phyloP scores from a whole-genome alignment of 1,140 invertebrate genomes.

The Microplitis mediator region DNA sequence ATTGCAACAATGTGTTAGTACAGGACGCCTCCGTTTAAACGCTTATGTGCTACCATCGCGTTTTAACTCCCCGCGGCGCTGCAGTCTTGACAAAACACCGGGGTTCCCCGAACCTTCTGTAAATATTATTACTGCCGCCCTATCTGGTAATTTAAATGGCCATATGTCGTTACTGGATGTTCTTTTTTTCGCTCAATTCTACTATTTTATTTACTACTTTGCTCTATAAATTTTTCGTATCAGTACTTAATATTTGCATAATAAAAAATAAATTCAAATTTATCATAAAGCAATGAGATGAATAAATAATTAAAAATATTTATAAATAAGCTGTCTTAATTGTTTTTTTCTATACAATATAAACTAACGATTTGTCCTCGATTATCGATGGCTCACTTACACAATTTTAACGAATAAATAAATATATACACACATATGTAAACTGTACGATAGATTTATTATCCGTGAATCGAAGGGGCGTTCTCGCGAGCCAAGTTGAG shows the following conservation, averaged over 20 bases:
- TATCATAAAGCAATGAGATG: background rate
- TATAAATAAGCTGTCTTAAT: no score
- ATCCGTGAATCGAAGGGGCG: constrained; percentile 42
- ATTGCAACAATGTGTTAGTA: background rate
- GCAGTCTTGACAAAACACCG: constrained; percentile 62
- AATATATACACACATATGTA: constrained; percentile 15
- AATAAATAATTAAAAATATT: background rate
- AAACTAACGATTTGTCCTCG: background rate
- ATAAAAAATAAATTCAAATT: background rate
- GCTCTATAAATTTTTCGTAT: background rate
- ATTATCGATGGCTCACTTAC: constrained; percentile 14
- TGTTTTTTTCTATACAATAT: background rate
- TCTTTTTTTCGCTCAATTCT: constrained; percentile 47
- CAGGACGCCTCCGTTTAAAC: background rate
- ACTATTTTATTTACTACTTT: background rate
- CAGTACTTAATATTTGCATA: background rate
- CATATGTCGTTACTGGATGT: constrained; percentile 58
- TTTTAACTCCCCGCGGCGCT: constrained; percentile 30
- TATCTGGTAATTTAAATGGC: constrained; percentile 54
- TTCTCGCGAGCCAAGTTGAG: constrained; percentile 22
- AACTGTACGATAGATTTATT: constrained; percentile 44
- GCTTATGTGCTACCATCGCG: background rate
- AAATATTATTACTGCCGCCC: constrained; percentile 63
- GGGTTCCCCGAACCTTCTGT: constrained; percentile 53
- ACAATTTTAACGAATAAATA: constrained; percentile 4